Conservation (phyloP, 2,113 vertebrate species). For the Misgurnus mizolepis region DNA sequence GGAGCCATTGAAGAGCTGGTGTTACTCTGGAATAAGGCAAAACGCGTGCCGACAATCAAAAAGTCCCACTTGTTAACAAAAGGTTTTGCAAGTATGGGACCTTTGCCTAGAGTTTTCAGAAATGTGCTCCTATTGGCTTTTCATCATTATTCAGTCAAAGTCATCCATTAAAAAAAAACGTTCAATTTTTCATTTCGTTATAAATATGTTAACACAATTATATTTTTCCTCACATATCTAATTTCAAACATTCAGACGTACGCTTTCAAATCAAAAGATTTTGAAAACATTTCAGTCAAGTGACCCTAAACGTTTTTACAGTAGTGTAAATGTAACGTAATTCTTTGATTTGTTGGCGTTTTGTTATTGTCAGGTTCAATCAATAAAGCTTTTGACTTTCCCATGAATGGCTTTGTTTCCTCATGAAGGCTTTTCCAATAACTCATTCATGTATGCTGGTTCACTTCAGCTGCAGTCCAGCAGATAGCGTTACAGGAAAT, state of each 20-base stretch:
- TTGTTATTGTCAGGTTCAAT: constrained; percentile 36
- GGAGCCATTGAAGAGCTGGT: constrained; percentile 67
- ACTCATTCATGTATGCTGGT: constrained; percentile 3
- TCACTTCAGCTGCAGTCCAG: constrained; percentile 1
- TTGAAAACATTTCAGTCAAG: too few relatives aligned
- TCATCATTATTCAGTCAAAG: too few relatives aligned
- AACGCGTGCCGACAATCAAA: constrained; percentile 51
- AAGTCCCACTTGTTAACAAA: neutral
- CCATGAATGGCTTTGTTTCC: constrained; percentile 40
- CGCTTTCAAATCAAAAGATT: too few relatives aligned
- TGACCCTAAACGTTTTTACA: neutral
- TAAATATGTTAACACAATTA: too few relatives aligned
- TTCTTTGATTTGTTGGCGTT: neutral
- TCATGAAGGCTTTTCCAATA: constrained; percentile 19
- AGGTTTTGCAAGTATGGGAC: too few relatives aligned
- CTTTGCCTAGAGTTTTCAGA: too few relatives aligned
- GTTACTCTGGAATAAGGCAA: constrained; percentile 50
- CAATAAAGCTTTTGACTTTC: constrained; percentile 34
- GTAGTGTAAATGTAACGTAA: neutral
- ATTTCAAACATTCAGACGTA: too few relatives aligned
- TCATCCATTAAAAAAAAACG: too few relatives aligned
- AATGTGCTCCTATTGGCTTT: too few relatives aligned
- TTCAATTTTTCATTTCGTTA: too few relatives aligned
- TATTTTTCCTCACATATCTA: too few relatives aligned
- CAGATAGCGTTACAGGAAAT: constrained; percentile 52